phyloP scores from a whole-genome alignment of 2,888 invertebrate species.

The Eristalinus sepulchralis region DNA sequence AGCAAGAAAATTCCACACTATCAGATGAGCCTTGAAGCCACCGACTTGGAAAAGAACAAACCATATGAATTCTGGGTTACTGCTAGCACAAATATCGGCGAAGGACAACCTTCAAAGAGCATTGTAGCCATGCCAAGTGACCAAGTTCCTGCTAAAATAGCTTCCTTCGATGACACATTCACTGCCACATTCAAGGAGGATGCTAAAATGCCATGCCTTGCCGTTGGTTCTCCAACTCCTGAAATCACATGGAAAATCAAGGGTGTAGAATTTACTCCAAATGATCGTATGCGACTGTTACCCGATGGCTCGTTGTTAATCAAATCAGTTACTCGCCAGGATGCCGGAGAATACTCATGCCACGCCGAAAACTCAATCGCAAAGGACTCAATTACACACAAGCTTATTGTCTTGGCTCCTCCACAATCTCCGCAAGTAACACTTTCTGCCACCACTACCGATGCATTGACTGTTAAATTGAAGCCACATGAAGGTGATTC shows the following conservation, averaged over 20 bases:
- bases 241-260: slow-evolving; percentile 94
- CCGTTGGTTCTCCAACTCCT: slow-evolving; percentile 95
- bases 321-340: slow-evolving; percentile 92
- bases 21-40: slow-evolving; percentile 93
- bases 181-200: slow-evolving; percentile 95
- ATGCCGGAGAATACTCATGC: slow-evolving; percentile 97
- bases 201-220: slow-evolving; percentile 93
- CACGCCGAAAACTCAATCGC: slow-evolving; percentile 96
- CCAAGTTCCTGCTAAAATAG: slow-evolving; percentile 94
- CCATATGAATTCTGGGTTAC: slow-evolving; percentile 97
- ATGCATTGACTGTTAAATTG: slow-evolving; percentile 87
- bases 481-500: slow-evolving; percentile 89
- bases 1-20: slow-evolving; percentile 91
- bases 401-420: slow-evolving; percentile 90
- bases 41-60: slow-evolving; percentile 89
- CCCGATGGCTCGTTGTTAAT: slow-evolving; percentile 96
- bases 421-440: slow-evolving; percentile 89
- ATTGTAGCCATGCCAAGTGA: slow-evolving; percentile 91
- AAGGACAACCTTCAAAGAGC: slow-evolving; percentile 94
- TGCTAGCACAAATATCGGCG: slow-evolving; percentile 95
- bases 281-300: slow-evolving; percentile 90
- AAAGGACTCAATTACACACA: slow-evolving; percentile 94
- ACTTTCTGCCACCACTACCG: slow-evolving; percentile 88
- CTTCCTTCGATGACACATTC: slow-evolving; percentile 96
- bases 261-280: slow-evolving; percentile 89